Conservation (phyloP, 2,113 vertebrate species). For the Sclerurus mexicanus region DNA sequence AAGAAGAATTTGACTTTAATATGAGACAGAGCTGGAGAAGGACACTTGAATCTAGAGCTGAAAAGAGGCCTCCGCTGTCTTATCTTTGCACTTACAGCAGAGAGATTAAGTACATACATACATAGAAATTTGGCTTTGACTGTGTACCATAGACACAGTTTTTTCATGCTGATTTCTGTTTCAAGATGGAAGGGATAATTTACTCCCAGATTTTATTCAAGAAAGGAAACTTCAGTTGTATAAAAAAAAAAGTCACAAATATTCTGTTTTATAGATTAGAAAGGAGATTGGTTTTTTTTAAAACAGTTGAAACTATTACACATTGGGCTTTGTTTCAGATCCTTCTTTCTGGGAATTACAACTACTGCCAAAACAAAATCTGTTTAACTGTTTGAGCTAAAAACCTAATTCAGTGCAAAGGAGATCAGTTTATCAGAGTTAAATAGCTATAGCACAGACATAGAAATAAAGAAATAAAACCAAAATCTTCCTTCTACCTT, state of each 20-base stretch:
- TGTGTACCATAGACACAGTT: not conserved
- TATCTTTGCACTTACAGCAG: not conserved
- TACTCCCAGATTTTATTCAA: not conserved
- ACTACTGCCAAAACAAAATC: slow-evolving; percentile 38
- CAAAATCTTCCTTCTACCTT: not conserved
- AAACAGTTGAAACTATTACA: slow-evolving; percentile 22
- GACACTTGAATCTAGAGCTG: not conserved
- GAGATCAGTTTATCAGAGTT: slow-evolving; percentile 21
- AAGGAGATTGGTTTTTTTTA: slow-evolving; percentile 6
- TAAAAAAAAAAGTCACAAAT: not conserved
- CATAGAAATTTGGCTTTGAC: not conserved
- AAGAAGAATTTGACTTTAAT: not conserved
- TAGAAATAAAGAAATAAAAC: not conserved
- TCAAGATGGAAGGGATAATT: slow-evolving; percentile 13
- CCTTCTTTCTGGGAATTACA: slow-evolving; percentile 44
- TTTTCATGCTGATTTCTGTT: not conserved
- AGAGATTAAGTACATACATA: not conserved
- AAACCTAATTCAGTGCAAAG: slow-evolving; percentile 27
- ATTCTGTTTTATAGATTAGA: slow-evolving; percentile 51
- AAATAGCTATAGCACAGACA: slow-evolving; percentile 35
- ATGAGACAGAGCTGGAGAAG: not conserved
- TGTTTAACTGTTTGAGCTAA: slow-evolving; percentile 37
- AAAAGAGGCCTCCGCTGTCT: not conserved
- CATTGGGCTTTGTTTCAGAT: not conserved
- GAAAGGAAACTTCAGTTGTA: not conserved